Evolutionary conservation across 2,888 invertebrate genomes (phyloP).

Genomic region (Ormyrus thymus): DNA sequence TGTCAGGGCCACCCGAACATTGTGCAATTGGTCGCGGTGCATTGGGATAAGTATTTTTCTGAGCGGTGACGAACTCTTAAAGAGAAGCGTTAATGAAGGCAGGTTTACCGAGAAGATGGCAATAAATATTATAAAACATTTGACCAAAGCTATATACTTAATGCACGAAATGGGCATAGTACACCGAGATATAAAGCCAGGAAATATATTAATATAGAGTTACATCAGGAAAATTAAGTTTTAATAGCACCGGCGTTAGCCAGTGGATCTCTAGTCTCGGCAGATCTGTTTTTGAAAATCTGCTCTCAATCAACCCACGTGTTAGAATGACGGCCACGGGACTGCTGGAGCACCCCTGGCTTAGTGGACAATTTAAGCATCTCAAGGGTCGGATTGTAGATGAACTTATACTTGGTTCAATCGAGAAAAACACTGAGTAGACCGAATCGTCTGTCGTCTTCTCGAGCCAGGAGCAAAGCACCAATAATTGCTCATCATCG

Average conservation of each 20-base stretch:
- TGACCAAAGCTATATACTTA: slow-evolving; percentile 77
- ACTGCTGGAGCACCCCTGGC: slow-evolving; percentile 83
- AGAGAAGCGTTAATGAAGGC: too few species aligned
- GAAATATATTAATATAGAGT: slow-evolving; percentile 83
- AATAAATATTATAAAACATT: too few species aligned
- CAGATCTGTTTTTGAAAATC: slow-evolving; percentile 84
- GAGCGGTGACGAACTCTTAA: slow-evolving; percentile 85
- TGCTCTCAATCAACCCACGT: slow-evolving; percentile 87
- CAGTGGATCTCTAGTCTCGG: slow-evolving; percentile 83
- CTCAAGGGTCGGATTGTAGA: too few species aligned
- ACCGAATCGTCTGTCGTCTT: too few species aligned
- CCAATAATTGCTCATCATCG: too few species aligned
- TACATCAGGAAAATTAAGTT: slow-evolving; percentile 85
- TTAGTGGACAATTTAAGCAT: too few species aligned
- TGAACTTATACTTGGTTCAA: too few species aligned
- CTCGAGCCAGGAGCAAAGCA: too few species aligned
- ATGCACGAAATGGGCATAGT: slow-evolving; percentile 91
- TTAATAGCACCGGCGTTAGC: slow-evolving; percentile 83
- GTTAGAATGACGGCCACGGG: slow-evolving; percentile 83
- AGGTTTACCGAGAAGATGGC: too few species aligned
- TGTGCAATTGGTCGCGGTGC: slow-evolving; percentile 88
- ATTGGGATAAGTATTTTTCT: slow-evolving; percentile 89
- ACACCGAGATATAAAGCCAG: slow-evolving; percentile 96
- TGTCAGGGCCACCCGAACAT: slow-evolving; percentile 95
- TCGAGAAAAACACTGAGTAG: too few species aligned